Conservation (phyloP, 2,797 vertebrate genomes). For the Acanthiza pusilla region DNA sequence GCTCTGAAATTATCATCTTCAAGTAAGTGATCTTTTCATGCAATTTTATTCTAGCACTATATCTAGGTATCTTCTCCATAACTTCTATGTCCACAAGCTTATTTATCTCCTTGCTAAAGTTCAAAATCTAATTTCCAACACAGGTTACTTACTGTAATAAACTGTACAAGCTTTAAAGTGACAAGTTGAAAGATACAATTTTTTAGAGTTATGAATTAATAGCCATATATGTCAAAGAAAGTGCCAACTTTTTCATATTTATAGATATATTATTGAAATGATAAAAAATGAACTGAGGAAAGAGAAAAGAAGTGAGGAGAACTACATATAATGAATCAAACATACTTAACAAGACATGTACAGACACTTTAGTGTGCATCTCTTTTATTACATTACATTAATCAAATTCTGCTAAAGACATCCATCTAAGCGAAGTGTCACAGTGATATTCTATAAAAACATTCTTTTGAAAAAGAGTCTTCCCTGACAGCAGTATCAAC, state of each 20-base stretch:
- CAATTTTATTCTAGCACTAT: constrained; percentile 67
- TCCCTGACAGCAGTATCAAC: constrained; percentile 83
- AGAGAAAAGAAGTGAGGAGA: constrained; percentile 76
- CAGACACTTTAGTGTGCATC: constrained; percentile 85
- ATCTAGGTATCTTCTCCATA: constrained; percentile 69
- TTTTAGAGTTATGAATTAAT: constrained; percentile 83
- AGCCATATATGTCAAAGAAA: constrained; percentile 80
- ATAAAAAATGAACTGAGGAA: constrained; percentile 80
- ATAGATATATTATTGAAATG: constrained; percentile 86
- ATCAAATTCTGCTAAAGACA: constrained; percentile 87
- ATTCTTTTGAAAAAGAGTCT: constrained; percentile 74
- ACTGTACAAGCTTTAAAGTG: constrained; percentile 77
- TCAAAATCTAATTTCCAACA: constrained; percentile 81
- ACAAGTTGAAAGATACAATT: constrained; percentile 80
- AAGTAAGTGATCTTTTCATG: constrained; percentile 66
- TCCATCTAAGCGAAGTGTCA: constrained; percentile 80
- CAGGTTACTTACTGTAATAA: constrained; percentile 82
- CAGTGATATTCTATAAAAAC: constrained; percentile 79
- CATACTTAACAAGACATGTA: constrained; percentile 84
- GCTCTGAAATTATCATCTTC: constrained; percentile 64
- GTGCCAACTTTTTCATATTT: constrained; percentile 82
- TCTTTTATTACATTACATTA: constrained; percentile 89
- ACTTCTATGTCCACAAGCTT: constrained; percentile 71
- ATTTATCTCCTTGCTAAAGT: constrained; percentile 80
- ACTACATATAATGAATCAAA: constrained; percentile 86